These are phyloP conservation scores for Chrysogorgia sp. DNA, from an alignment of 92 coral and sea anemone genomes.

Conservation along the genomic window DNA sequence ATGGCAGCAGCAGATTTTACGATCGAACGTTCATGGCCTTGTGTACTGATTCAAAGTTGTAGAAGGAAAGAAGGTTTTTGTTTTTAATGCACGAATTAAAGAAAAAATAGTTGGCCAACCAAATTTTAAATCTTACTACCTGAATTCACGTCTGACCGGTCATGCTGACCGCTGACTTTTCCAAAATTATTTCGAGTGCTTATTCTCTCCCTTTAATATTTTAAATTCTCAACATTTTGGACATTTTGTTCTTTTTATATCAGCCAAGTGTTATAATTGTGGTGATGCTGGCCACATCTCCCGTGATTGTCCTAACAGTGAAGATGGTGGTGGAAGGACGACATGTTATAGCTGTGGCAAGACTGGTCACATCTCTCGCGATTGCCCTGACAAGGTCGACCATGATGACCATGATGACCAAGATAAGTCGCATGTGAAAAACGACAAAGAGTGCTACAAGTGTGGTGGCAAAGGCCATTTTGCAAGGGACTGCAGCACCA, in stretches of 20 bases:
- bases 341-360: constrained; percentile 74
- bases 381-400: constrained; percentile 58
- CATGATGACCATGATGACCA: constrained; percentile 38
- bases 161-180: too few species aligned
- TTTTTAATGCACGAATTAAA: too few species aligned
- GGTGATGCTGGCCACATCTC: constrained; percentile 66
- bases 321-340: constrained; percentile 29
- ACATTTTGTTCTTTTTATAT: not conserved
- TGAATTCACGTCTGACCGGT: too few species aligned
- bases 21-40: too few species aligned
- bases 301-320: constrained; percentile 54
- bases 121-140: too few species aligned
- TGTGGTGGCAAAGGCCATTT: constrained; percentile 87
- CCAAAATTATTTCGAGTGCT: too few species aligned
- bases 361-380: constrained; percentile 81
- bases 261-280: constrained; percentile 61
- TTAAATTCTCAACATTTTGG: too few species aligned
- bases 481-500: constrained; percentile 76
- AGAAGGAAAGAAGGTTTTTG: too few species aligned
- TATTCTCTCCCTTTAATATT: too few species aligned
- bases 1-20: too few species aligned
- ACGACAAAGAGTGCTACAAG: constrained; percentile 35
- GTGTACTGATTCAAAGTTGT: too few species aligned
- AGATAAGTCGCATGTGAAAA: constrained; percentile 1
- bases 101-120: too few species aligned